phyloP scores from a whole-genome alignment of 2,888 invertebrate species.

The Hermodice carunculata region DNA sequence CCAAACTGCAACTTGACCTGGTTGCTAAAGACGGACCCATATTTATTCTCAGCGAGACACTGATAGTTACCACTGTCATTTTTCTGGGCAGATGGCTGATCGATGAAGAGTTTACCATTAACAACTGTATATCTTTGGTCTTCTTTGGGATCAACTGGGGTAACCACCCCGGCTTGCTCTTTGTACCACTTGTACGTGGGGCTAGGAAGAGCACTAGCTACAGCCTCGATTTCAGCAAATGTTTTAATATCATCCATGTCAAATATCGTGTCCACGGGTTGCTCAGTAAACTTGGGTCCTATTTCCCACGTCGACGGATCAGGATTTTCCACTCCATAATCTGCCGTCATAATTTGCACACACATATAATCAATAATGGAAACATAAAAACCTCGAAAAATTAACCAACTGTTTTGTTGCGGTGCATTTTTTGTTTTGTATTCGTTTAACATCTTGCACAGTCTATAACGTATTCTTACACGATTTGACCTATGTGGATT shows the following conservation, averaged over 20 bases:
- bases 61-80: constrained; percentile 92
- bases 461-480: no score
- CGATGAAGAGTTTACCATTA: constrained; percentile 91
- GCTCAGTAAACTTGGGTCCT: constrained; percentile 89
- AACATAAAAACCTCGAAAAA: no score
- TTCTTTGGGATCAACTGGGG: constrained; percentile 73
- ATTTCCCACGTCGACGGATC: constrained; percentile 86
- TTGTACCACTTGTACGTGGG: constrained; percentile 92
- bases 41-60: constrained; percentile 90
- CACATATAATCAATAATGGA: no score
- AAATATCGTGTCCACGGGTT: constrained; percentile 88
- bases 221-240: constrained; percentile 63
- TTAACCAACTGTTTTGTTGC: no score
- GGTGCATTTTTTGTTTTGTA: no score
- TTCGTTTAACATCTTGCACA: no score
- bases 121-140: constrained; percentile 86
- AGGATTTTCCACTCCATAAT: constrained; percentile 86
- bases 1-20: constrained; percentile 91
- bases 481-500: no score
- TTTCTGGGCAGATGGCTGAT: constrained; percentile 83
- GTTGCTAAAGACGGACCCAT: constrained; percentile 89
- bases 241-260: constrained; percentile 68
- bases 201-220: constrained; percentile 82
- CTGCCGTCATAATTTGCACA: no score
- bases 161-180: constrained; percentile 12